A percentile compares a stretch with the other conserved stretches of the same genome.
phyloP scores from a whole-genome alignment of 2,888 invertebrate genomes.

The Crematogaster levior region DNA sequence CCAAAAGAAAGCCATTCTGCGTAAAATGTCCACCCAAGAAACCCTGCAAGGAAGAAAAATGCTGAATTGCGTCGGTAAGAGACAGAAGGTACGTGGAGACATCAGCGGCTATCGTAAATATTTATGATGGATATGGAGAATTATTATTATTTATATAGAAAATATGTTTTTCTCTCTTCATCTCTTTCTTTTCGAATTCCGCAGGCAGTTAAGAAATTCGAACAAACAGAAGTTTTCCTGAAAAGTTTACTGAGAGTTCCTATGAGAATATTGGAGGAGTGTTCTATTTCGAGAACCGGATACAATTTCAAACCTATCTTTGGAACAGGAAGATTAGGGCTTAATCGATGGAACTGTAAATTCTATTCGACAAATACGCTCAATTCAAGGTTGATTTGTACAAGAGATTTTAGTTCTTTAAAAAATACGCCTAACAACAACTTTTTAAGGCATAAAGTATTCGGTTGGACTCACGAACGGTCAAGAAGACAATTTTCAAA shows the following conservation, averaged over 20 bases:
- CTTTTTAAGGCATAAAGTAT: neutral
- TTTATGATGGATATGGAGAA: neutral
- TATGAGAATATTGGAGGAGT: neutral
- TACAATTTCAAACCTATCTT: neutral
- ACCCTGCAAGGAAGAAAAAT: constrained; percentile 77
- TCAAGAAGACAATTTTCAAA: neutral
- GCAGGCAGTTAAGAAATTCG: constrained; percentile 16
- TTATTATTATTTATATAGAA: constrained; percentile 11
- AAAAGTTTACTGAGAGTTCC: neutral
- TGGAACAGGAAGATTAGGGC: neutral
- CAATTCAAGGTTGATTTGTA: neutral
- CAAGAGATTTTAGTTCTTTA: constrained; percentile 37
- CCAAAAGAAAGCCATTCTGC: constrained; percentile 78
- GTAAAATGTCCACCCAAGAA: constrained; percentile 81
- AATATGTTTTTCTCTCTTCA: constrained; percentile 17
- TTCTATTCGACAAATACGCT: neutral
- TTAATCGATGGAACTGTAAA: constrained; percentile 1
- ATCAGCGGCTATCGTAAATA: constrained; percentile 45
- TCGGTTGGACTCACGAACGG: neutral
- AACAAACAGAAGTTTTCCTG: neutral
- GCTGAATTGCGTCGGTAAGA: constrained; percentile 67
- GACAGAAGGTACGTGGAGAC: constrained; percentile 80
- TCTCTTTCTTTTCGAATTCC: constrained; percentile 39
- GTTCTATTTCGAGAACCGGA: neutral
- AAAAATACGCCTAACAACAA: neutral